Percentiles rank a stretch among this genome's conserved stretches.
Conservation (phyloP, 2,113 vertebrate genomes). For the Cyphomyrus discorhynchus region DNA sequence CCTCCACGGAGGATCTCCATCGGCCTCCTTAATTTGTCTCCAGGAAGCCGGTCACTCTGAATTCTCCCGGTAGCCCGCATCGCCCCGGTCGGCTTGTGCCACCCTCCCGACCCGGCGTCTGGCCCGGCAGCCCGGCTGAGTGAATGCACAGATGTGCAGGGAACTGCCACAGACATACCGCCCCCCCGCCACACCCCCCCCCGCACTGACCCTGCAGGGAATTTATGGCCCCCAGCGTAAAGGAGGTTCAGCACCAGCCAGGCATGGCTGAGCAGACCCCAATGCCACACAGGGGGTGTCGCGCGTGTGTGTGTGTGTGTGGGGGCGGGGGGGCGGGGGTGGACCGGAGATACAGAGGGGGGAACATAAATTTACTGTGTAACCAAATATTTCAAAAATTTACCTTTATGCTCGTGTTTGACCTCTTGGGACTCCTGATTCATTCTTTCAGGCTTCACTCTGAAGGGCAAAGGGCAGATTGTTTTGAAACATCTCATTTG, state of each 20-base stretch:
- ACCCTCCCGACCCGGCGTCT: neutral
- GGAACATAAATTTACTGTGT: neutral
- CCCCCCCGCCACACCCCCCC: too few relatives aligned
- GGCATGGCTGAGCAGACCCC: neutral
- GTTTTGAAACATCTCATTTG: neutral
- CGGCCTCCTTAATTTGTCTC: neutral
- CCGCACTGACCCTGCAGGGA: neutral
- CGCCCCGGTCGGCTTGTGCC: neutral
- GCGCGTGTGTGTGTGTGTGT: neutral
- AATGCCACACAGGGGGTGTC: neutral
- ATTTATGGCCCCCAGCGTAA: neutral
- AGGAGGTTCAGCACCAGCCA: neutral
- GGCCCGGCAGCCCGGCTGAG: neutral
- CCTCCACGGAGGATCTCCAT: neutral
- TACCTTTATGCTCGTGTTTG: neutral
- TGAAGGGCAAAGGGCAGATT: neutral
- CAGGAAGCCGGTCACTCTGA: neutral
- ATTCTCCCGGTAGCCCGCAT: constrained; percentile 13
- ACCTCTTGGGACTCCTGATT: neutral
- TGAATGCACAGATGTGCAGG: constrained; percentile 5
- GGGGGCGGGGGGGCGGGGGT: too few relatives aligned
- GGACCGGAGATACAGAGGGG: too few relatives aligned
- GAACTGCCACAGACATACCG: neutral
- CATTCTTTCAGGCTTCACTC: neutral
- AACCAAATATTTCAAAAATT: neutral